Percentiles rank a stretch among this genome's conserved stretches.
These are phyloP conservation scores for Agonum fuliginosum DNA, from an alignment of 2,888 invertebrate genomes.

Conservation along the genomic window DNA sequence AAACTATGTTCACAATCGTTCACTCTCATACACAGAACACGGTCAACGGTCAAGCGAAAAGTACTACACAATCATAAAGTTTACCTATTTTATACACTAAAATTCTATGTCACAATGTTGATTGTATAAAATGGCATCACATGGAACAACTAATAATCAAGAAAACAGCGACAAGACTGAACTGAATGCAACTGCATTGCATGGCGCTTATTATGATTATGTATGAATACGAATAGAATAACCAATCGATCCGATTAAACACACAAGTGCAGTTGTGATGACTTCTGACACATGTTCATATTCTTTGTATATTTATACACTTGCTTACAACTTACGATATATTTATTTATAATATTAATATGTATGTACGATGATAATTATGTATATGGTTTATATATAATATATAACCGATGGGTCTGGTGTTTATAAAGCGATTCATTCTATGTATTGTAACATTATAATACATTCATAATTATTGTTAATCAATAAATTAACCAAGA, in stretches of 20 bases:
- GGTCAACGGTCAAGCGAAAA: conserved; percentile 39
- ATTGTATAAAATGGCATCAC: conserved; percentile 56
- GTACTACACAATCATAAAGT: not conserved
- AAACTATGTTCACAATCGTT: not conserved
- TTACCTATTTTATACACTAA: conserved; percentile 22
- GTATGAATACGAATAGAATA: too few relatives aligned
- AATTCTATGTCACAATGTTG: conserved; percentile 41
- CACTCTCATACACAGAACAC: not conserved
- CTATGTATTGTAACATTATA: conserved; percentile 42
- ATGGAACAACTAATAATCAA: conserved; percentile 41
- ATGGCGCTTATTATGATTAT: conserved; percentile 2
- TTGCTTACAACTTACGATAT: conserved; percentile 37
- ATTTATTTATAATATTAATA: conserved; percentile 54
- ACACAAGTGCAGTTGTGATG: conserved; percentile 5
- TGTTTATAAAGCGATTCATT: conserved; percentile 47
- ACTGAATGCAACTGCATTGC: conserved; percentile 22
- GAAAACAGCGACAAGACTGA: conserved; percentile 37
- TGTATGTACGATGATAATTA: conserved; percentile 44
- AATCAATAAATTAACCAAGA: conserved; percentile 12
- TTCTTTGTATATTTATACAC: conserved; percentile 48
- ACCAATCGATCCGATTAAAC: conserved; percentile 13
- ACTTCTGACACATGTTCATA: not conserved
- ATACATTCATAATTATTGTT: conserved; percentile 37
- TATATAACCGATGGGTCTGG: conserved; percentile 44
- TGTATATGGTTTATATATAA: conserved; percentile 48